A percentile compares a stretch with the other conserved stretches of the same genome.
These are phyloP conservation scores for Tragelaphus oryx DNA, from an alignment of 2,797 vertebrate species.

Conservation along the genomic window DNA sequence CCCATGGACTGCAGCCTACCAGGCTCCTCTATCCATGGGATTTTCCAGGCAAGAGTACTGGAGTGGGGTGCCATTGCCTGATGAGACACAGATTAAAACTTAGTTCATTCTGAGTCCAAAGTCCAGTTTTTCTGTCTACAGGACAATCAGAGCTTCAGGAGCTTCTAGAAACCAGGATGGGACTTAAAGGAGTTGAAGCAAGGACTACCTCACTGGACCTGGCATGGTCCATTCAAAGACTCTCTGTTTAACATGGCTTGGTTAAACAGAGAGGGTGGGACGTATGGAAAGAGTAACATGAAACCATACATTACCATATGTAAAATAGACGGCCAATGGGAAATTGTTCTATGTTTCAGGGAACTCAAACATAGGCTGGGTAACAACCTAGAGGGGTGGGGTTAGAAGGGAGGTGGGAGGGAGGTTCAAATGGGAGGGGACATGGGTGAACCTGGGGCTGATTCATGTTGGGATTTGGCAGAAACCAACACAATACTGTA, in stretches of 20 bases:
- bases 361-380: fast-evolving
- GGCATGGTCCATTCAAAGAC: not conserved
- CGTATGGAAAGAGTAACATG: fast-evolving
- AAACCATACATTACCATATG: not conserved
- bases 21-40: too few species aligned
- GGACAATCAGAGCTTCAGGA: not conserved
- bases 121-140: not conserved
- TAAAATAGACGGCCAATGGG: not conserved
- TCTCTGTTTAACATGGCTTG: not conserved
- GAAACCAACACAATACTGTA: not conserved
- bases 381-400: not conserved
- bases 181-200: not conserved
- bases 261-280: not conserved
- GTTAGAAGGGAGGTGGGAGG: not conserved
- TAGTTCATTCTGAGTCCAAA: not conserved
- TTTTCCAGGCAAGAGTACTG: too few species aligned
- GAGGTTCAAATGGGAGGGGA: not conserved
- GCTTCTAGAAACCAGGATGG: not conserved
- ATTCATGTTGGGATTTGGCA: not conserved
- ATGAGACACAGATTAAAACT: not conserved
- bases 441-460: not conserved
- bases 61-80: too few species aligned
- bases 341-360: not conserved
- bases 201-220: not conserved
- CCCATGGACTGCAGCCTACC: too few species aligned